Percentiles rank a stretch among this genome's conserved stretches.
Evolutionary conservation across 2,888 invertebrate species (phyloP).

Genomic region (Melieria crassipennis): DNA sequence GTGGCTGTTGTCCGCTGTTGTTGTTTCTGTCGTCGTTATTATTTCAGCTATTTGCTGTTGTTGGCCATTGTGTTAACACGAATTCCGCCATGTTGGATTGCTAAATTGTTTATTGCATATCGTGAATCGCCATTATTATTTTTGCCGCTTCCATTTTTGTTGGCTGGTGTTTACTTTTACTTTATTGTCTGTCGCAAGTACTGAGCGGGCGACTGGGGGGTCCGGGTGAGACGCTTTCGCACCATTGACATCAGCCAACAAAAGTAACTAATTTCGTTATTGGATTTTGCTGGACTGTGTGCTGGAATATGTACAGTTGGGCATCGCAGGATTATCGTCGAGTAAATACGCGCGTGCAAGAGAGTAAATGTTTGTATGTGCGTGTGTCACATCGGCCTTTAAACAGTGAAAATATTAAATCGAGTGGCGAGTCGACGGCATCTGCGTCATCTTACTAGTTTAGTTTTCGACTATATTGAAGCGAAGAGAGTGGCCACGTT

Average conservation of each 20-base stretch:
- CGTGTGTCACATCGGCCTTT: not conserved
- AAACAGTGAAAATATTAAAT: no score
- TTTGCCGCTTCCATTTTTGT: slow-evolving; percentile 6
- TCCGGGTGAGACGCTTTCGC: no score
- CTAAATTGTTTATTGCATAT: slow-evolving; percentile 37
- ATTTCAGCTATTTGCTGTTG: not conserved
- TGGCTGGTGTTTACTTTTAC: not conserved
- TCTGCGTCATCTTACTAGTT: no score
- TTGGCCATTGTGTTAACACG: slow-evolving; percentile 31
- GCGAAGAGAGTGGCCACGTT: slow-evolving; percentile 10
- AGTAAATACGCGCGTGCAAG: slow-evolving; percentile 1
- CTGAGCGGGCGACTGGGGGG: no score
- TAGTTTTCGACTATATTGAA: not conserved
- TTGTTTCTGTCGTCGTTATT: slow-evolving; percentile 3
- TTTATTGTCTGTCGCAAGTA: not conserved
- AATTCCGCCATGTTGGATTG: slow-evolving; percentile 26
- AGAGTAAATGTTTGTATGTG: not conserved
- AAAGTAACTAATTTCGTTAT: no score
- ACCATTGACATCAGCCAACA: no score
- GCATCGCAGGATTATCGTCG: no score
- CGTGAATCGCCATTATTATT: slow-evolving; percentile 33
- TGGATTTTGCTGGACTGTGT: no score
- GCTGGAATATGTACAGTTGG: no score
- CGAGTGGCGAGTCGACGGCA: no score
- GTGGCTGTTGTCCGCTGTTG: slow-evolving; percentile 3